Conservation (phyloP, 2,113 vertebrate species). For the Podiceps cristatus region DNA sequence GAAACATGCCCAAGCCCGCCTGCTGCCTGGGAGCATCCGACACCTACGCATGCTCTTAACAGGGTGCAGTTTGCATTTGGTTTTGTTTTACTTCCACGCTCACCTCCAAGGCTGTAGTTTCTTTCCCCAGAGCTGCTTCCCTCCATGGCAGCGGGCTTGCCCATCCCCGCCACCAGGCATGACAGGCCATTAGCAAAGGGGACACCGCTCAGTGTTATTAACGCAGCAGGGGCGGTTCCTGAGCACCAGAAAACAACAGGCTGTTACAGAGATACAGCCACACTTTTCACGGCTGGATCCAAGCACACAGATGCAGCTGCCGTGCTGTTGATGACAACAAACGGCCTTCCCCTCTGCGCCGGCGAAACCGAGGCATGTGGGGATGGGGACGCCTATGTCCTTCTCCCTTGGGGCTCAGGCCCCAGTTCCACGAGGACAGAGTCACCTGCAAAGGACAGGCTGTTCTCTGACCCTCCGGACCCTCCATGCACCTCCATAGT, state of each 20-base stretch:
- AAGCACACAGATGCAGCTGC: not conserved
- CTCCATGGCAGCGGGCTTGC: accelerated
- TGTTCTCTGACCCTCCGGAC: not conserved
- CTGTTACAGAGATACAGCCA: not conserved
- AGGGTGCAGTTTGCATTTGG: not conserved
- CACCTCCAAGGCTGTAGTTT: accelerated
- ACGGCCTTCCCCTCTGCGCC: not conserved
- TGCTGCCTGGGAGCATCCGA: not conserved
- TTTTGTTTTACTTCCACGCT: not conserved
- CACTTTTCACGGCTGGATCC: not conserved
- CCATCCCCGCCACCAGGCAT: accelerated
- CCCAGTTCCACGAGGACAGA: not conserved
- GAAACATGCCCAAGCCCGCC: accelerated
- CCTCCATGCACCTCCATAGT: not conserved
- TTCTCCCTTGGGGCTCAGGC: not conserved
- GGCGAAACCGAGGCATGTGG: accelerated
- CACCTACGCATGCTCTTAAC: accelerated
- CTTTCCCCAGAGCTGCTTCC: not conserved
- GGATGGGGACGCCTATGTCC: accelerated
- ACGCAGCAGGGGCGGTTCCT: not conserved
- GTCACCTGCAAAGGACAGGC: not conserved
- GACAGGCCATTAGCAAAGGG: not conserved
- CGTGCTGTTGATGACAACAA: not conserved
- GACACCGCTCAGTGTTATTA: not conserved
- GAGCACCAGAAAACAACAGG: not conserved